These are phyloP conservation scores for Syngnathus scovelli DNA, from an alignment of 2,113 vertebrate species.

Conservation along the genomic window DNA sequence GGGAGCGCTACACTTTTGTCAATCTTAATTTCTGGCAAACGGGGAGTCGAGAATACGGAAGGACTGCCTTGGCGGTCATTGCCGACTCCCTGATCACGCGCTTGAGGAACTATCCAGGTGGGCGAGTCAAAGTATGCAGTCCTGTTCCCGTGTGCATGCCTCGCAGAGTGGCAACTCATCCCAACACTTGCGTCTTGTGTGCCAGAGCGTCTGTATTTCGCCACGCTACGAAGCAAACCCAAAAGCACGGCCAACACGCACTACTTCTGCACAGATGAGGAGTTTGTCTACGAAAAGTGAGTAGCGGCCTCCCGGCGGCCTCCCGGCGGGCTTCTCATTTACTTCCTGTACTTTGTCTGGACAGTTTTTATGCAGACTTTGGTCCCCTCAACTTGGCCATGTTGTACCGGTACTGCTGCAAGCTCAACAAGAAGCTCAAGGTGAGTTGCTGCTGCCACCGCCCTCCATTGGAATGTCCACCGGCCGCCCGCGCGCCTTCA, in stretches of 20 bases:
- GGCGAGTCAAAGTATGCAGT: too few species aligned
- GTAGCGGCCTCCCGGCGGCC: conserved; percentile 29
- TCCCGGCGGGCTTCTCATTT: neutral
- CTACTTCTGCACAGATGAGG: conserved; percentile 96
- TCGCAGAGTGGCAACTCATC: too few species aligned
- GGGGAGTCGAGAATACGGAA: too few species aligned
- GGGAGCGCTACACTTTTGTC: too few species aligned
- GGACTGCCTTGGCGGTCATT: too few species aligned
- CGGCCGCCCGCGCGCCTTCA: conserved; percentile 24
- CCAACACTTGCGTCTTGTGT: neutral
- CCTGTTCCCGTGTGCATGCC: too few species aligned
- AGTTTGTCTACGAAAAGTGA: conserved; percentile 97
- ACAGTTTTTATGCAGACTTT: conserved; percentile 86
- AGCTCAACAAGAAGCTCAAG: conserved; percentile 97
- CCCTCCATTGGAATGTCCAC: conserved; percentile 42
- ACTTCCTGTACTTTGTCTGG: neutral
- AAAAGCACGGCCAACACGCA: conserved; percentile 92
- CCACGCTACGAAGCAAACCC: conserved; percentile 89
- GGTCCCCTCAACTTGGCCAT: conserved; percentile 92
- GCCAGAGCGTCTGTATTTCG: conserved; percentile 79
- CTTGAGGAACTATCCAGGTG: too few species aligned
- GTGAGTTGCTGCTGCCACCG: conserved; percentile 67
- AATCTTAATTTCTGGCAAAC: too few species aligned
- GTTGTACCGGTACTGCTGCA: conserved; percentile 95
- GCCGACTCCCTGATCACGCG: too few species aligned